Evolutionary conservation across 2,797 vertebrate species (phyloP).

Genomic region (Thunnus albacares): DNA sequence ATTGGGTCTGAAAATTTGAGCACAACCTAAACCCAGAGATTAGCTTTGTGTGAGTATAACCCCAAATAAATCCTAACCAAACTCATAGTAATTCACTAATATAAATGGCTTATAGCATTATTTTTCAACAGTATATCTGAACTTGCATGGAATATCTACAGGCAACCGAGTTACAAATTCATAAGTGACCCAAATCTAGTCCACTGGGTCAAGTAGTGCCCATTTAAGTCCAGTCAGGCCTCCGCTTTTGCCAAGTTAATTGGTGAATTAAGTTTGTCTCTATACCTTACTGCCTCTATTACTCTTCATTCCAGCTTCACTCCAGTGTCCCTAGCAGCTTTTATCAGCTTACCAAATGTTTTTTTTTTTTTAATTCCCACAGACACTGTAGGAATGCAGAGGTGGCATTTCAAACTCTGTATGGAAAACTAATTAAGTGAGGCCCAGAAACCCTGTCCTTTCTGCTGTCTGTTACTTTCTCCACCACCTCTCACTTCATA

Average conservation of each 20-base stretch:
- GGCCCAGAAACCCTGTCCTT: constrained; percentile 40
- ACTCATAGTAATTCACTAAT: constrained; percentile 53
- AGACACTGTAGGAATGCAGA: constrained; percentile 56
- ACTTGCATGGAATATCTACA: constrained; percentile 36
- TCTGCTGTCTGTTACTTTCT: constrained; percentile 44
- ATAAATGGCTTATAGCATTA: constrained; percentile 54
- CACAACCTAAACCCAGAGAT: constrained; percentile 57
- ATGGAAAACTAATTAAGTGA: constrained; percentile 66
- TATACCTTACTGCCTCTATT: constrained; percentile 23
- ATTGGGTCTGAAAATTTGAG: constrained; percentile 68
- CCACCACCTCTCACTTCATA: constrained; percentile 10
- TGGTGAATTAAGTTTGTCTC: constrained; percentile 24
- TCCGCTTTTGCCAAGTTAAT: not conserved
- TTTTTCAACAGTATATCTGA: constrained; percentile 51
- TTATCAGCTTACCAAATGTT: constrained; percentile 31
- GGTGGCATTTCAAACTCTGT: constrained; percentile 68
- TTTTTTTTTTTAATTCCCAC: constrained; percentile 27
- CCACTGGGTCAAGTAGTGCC: constrained; percentile 11
- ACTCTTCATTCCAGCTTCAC: constrained; percentile 34
- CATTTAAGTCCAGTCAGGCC: constrained; percentile 4
- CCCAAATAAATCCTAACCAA: constrained; percentile 62
- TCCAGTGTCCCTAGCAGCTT: not conserved
- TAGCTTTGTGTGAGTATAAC: constrained; percentile 53
- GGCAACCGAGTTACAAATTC: constrained; percentile 28
- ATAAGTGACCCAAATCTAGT: constrained; percentile 31